These are phyloP conservation scores for Jacana jacana DNA, from an alignment of 2,113 vertebrate species.

Conservation along the genomic window DNA sequence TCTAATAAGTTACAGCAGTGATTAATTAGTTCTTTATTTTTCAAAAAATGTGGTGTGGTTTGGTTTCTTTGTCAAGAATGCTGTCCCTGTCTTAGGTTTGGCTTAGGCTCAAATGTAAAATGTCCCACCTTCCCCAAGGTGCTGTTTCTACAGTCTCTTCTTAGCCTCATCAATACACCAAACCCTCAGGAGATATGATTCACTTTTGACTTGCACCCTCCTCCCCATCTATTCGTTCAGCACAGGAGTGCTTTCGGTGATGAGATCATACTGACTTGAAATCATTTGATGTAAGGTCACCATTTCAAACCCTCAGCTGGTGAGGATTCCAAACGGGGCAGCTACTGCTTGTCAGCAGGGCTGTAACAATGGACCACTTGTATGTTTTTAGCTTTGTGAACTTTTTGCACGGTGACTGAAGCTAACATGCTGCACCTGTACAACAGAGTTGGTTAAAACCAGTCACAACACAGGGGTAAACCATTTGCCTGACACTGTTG, in stretches of 20 bases:
- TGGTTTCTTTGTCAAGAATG: background rate
- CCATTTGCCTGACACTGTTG: accelerated
- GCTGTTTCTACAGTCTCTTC: background rate
- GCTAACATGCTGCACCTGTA: background rate
- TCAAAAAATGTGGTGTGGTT: background rate
- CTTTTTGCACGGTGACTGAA: background rate
- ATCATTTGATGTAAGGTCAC: background rate
- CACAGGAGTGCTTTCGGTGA: background rate
- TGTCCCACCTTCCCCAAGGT: background rate
- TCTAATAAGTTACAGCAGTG: background rate
- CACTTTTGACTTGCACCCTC: background rate
- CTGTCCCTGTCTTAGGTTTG: background rate
- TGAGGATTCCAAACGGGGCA: background rate
- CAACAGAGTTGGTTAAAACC: background rate
- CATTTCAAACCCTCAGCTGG: background rate
- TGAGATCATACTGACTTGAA: background rate
- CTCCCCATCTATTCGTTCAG: background rate
- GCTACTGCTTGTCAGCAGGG: background rate
- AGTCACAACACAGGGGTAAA: background rate
- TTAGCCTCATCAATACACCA: background rate
- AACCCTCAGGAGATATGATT: background rate
- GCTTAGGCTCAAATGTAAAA: background rate
- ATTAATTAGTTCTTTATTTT: background rate
- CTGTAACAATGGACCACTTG: background rate
- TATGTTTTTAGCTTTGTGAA: background rate